These are phyloP conservation scores for Talpa occidentalis DNA, from an alignment of 2,113 vertebrate genomes.

Conservation along the genomic window DNA sequence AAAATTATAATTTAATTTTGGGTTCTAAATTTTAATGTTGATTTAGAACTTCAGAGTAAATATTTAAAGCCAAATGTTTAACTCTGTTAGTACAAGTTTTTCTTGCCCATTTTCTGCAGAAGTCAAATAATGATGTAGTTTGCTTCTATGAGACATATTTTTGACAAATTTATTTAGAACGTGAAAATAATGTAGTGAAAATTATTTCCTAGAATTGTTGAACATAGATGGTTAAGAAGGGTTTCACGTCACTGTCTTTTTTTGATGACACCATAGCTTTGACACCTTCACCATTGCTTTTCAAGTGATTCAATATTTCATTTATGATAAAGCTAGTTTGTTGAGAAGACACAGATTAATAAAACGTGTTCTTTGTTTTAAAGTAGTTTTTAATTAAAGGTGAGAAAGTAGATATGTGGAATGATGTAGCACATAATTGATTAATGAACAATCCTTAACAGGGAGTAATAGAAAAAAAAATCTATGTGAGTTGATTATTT, in stretches of 20 bases:
- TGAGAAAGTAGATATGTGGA: not conserved
- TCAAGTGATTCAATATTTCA: not conserved
- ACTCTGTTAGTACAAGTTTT: not conserved
- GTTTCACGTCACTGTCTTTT: not conserved
- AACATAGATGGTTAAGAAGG: not conserved
- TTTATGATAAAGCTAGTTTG: not conserved
- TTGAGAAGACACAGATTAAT: not conserved
- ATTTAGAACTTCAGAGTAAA: not conserved
- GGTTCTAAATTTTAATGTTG: not conserved
- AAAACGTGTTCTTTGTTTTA: not conserved
- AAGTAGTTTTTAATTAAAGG: not conserved
- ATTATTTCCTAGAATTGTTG: not conserved
- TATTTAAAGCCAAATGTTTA: constrained; percentile 33
- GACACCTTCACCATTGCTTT: not conserved
- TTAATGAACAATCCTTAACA: not conserved
- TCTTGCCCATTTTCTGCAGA: not conserved
- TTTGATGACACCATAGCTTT: not conserved
- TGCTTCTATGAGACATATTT: not conserved
- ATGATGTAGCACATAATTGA: not conserved
- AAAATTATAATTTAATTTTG: not conserved
- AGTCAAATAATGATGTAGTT: not conserved
- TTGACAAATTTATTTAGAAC: constrained; percentile 8
- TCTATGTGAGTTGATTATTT: not conserved
- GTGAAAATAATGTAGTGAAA: not conserved
- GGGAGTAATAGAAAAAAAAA: not conserved